Evolutionary conservation across 37 sponge, comb jelly and placozoan species (phyloP), one percentile per base, ranked within the genome.

Genomic region (Eunapius fragilis): DNA sequence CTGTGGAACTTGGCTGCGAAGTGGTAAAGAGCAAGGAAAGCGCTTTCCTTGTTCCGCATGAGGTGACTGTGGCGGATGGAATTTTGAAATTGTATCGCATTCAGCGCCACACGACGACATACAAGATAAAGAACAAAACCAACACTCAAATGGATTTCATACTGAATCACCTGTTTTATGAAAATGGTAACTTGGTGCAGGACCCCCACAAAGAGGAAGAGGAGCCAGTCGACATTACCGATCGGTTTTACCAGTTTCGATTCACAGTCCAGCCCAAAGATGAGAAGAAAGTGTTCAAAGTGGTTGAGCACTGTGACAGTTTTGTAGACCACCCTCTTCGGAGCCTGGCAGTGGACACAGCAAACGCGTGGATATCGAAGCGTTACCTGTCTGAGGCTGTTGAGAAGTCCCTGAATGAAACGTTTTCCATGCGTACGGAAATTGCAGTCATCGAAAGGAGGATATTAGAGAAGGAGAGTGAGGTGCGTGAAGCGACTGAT

Each of bases 181-280:
- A 96, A 35, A 91, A 87, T n/a, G 94, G 91, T 36, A 93, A 92
- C 25, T 82, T 96, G 11, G 89, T 96, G 14, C 88, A 93, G 67
- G 82, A 87, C 41, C 88, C 86, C 22, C 72, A 83, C 22, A 71
- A 87, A 25, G 97, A 96, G 75, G 84, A 83, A 34, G 94, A 92
- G 68, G 95, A 96, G 67, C 97, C 97, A 23, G 97, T 96, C n/a
- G 97, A 96, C 48, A 96, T 96, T 33, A 96, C 94, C 30, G 97
- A 96, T 67, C 68, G 92, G 14, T 83, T 94, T 67, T 96, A 96
- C 71, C 97, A 94, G 87, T 96, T 96, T 70, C 77, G 97, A 13
- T 96, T 96, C 72, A 68, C 31, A 10, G 93, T 96, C 0, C 85
- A 48, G 24, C 73, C 94, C 5, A 89, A 74, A 22, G 85, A 35